Conservation (phyloP, 2,797 vertebrate species). For the Falco biarmicus region DNA sequence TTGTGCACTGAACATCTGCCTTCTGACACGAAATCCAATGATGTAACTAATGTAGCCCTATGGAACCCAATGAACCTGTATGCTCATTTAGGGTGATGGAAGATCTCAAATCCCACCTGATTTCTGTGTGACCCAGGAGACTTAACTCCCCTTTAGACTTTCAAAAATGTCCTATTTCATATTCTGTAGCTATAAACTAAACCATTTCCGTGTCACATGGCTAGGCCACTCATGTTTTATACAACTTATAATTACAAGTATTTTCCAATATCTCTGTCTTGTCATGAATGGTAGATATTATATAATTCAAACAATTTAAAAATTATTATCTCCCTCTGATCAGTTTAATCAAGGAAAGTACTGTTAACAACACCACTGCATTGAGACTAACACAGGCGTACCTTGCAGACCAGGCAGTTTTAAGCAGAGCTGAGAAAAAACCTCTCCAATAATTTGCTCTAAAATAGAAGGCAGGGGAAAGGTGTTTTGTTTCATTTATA, state of each 20-base stretch:
- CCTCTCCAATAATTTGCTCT: background rate
- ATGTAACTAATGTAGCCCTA: rapidly evolving
- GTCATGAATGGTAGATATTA: too few species aligned
- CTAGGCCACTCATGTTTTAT: background rate
- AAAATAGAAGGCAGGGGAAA: background rate
- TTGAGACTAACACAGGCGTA: background rate
- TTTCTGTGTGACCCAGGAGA: background rate
- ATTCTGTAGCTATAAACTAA: background rate
- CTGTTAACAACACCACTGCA: background rate
- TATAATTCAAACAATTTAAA: background rate
- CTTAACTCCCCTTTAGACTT: background rate
- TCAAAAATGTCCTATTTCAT: background rate
- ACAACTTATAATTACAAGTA: background rate
- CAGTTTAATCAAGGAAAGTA: background rate
- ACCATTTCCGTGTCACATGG: background rate
- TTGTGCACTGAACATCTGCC: background rate
- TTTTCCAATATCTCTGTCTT: background rate
- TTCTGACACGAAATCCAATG: background rate
- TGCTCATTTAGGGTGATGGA: background rate
- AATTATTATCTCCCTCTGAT: background rate
- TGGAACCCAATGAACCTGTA: background rate
- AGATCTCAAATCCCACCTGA: background rate
- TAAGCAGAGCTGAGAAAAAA: background rate
- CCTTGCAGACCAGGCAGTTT: background rate
- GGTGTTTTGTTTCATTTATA: background rate